These are phyloP conservation scores for Clavelina lepadiformis DNA, from an alignment of 23 tunicate species.

Conservation along the genomic window DNA sequence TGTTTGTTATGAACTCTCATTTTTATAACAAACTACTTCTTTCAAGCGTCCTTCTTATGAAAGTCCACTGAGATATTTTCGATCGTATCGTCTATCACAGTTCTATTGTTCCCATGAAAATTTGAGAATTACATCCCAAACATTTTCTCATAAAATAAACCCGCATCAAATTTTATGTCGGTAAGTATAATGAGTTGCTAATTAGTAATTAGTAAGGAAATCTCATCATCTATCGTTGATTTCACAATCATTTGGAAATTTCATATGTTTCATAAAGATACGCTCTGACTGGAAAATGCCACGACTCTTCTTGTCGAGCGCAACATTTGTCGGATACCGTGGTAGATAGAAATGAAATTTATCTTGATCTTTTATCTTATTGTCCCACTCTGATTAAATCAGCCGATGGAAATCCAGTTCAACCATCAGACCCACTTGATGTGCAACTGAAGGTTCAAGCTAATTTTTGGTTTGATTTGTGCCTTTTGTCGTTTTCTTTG, in stretches of 20 bases:
- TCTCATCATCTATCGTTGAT: no score
- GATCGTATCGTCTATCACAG: conserved; percentile 61
- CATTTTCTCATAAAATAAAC: conserved; percentile 55
- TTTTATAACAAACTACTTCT: no score
- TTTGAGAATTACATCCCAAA: conserved; percentile 26
- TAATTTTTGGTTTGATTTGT: no score
- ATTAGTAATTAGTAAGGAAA: background rate
- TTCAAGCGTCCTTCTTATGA: conserved; percentile 2
- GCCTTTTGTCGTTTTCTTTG: no score
- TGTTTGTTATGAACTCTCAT: no score
- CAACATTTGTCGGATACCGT: conserved; percentile 48
- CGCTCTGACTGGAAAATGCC: conserved; percentile 69
- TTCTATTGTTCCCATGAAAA: conserved; percentile 18
- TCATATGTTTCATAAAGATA: conserved; percentile 24
- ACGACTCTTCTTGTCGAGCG: conserved; percentile 41
- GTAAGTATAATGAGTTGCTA: conserved; percentile 15
- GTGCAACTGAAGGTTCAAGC: conserved; percentile 29
- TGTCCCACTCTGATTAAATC: conserved; percentile 63
- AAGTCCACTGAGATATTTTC: conserved; percentile 41
- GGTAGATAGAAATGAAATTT: conserved; percentile 23
- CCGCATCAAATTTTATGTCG: conserved; percentile 59
- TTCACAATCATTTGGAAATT: background rate
- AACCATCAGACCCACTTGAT: conserved; percentile 7
- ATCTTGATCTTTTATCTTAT: conserved; percentile 62
- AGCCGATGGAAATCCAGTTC: conserved; percentile 20